These are phyloP conservation scores for Ctenodactylus gundi DNA, from an alignment of 2,113 vertebrate genomes.

Conservation along the genomic window DNA sequence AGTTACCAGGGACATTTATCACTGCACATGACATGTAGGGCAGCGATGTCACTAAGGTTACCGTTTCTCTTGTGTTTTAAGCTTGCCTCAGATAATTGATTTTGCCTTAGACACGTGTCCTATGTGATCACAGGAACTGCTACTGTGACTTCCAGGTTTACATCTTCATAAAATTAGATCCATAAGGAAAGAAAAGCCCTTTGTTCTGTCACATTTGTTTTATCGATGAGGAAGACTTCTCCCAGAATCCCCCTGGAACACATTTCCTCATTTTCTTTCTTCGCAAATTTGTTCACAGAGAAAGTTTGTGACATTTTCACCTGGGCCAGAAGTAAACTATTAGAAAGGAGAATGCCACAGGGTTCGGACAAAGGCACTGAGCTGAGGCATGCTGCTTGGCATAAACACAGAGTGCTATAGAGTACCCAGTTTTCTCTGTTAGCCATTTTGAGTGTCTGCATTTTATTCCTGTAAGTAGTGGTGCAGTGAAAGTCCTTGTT, in stretches of 20 bases:
- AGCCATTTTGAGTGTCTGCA: background rate
- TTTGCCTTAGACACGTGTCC: background rate
- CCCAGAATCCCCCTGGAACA: too few species aligned
- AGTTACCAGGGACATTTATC: background rate
- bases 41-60: background rate
- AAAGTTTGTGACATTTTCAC: background rate
- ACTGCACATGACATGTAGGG: background rate
- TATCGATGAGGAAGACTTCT: background rate
- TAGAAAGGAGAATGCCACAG: background rate
- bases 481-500: background rate
- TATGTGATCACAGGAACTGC: background rate
- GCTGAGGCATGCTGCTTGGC: background rate
- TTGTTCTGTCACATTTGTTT: background rate
- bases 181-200: background rate
- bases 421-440: background rate
- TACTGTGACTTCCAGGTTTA: background rate
- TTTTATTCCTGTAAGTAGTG: background rate
- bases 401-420: accelerated
- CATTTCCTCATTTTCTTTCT: background rate
- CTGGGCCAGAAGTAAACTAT: background rate
- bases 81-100: background rate
- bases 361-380: background rate
- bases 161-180: background rate
- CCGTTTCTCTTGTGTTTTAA: background rate
- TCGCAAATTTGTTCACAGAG: background rate